These are phyloP conservation scores for Patella vulgata DNA, from an alignment of 1,140 invertebrate species.

Conservation along the genomic window DNA sequence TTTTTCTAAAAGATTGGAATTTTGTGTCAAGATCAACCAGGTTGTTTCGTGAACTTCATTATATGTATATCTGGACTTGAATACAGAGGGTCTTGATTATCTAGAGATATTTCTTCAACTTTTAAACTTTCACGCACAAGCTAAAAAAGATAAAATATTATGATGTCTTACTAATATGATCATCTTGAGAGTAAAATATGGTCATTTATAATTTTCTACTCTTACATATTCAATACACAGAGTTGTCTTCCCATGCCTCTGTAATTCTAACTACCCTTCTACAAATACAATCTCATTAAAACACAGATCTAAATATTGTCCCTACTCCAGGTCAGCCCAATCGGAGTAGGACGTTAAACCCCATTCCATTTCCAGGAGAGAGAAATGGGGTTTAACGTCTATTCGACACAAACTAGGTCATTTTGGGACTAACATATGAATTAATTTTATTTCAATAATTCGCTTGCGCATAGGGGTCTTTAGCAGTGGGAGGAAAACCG, in stretches of 20 bases:
- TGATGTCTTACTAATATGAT: not conserved
- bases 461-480: too few relatives aligned
- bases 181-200: not conserved
- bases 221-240: not conserved
- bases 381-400: too few relatives aligned
- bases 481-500: too few relatives aligned
- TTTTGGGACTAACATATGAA: too few relatives aligned
- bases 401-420: too few relatives aligned
- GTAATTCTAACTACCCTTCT: not conserved
- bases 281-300: not conserved
- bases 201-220: not conserved
- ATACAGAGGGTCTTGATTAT: slow-evolving; percentile 45
- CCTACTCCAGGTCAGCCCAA: too few relatives aligned
- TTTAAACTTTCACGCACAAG: slow-evolving; percentile 42
- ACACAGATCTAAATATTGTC: too few relatives aligned
- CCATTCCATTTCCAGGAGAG: too few relatives aligned
- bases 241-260: not conserved
- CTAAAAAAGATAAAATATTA: slow-evolving; percentile 35
- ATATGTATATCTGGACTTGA: slow-evolving; percentile 60
- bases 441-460: too few relatives aligned
- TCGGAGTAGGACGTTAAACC: too few relatives aligned
- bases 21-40: too few relatives aligned
- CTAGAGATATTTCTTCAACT: slow-evolving; percentile 45
- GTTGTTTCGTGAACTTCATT: slow-evolving; percentile 43
- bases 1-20: too few relatives aligned